Evolutionary conservation across 2,888 invertebrate genomes (phyloP), one percentile per base, ranked within the genome.

Genomic region (Chrysomela aeneicollis): DNA sequence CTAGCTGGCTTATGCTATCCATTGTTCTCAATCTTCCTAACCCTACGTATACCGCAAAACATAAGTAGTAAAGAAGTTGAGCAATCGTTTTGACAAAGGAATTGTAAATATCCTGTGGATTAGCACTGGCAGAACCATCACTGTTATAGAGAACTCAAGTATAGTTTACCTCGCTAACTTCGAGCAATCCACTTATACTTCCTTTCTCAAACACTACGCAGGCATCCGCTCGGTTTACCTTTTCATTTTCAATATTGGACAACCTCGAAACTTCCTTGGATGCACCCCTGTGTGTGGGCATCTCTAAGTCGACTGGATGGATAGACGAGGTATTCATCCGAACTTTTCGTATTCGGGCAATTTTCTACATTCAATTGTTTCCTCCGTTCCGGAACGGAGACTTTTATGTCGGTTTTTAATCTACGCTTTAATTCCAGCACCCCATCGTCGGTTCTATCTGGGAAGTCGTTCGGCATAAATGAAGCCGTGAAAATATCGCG

Each of bases 391-490:
- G 74, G 75, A 74, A 76, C 74, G 75, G 64, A 74, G 74, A 73
- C 74, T 67, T 68, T 63, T 62, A 70, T 72, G 72, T 70, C 78
- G 78, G 78, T 82, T 82, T 82, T 82, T 82, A 82, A 82, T 82
- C 81, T 81, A 75, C 78, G 72, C 79, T 81, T 81, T 81, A 81
- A 82, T 82, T 82, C 81, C 80, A 80, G 80, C 81, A 81, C 81
- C 81, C 81, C 78, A 78, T 82, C 82, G 79, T 78, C 78, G 79
- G 80, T 78, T 81, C 77, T 79, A 77, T 77, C 76, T 76, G 74
- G 77, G 78, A 77, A 71, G 73, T 72, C 74, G 74, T 76, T 55
- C 42, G 52, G 79, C 78, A 78, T 82, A 81, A 82, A 82, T 82
- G 81, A 81, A 81, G 81, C 78, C 77, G 79, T 82, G 80, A 82